These are phyloP conservation scores for Leiothrix lutea DNA, from an alignment of 2,113 vertebrate species.

Conservation along the genomic window DNA sequence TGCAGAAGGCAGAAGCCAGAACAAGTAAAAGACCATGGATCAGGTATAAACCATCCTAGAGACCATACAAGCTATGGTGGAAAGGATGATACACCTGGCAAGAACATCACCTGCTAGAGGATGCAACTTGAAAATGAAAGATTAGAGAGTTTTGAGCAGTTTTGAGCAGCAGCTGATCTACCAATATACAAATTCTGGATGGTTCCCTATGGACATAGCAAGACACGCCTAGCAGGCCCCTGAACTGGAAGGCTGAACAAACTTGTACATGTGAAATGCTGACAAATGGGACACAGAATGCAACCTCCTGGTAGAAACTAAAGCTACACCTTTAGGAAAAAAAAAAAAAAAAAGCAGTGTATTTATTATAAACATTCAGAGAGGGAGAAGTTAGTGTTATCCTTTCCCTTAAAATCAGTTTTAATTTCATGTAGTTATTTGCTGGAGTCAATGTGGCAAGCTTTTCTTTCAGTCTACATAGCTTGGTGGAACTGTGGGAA, in stretches of 20 bases:
- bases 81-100: not conserved
- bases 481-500: not conserved
- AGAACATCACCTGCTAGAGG: not conserved
- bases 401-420: not conserved
- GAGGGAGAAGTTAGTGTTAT: not conserved
- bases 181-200: not conserved
- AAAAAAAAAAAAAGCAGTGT: not conserved
- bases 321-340: not conserved
- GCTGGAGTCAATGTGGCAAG: not conserved
- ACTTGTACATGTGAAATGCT: not conserved
- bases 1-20: not conserved
- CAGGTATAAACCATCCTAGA: not conserved
- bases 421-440: not conserved
- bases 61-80: not conserved
- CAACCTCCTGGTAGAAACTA: not conserved
- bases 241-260: not conserved
- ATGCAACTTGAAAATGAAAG: not conserved
- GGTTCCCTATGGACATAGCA: not conserved
- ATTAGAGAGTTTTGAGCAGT: no score
- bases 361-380: not conserved
- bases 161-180: not conserved
- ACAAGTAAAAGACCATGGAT: not conserved
- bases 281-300: not conserved
- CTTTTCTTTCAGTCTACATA: not conserved
- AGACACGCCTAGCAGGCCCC: not conserved